These are phyloP conservation scores for Silurus asotus DNA, from an alignment of 2,113 vertebrate species.

Conservation along the genomic window DNA sequence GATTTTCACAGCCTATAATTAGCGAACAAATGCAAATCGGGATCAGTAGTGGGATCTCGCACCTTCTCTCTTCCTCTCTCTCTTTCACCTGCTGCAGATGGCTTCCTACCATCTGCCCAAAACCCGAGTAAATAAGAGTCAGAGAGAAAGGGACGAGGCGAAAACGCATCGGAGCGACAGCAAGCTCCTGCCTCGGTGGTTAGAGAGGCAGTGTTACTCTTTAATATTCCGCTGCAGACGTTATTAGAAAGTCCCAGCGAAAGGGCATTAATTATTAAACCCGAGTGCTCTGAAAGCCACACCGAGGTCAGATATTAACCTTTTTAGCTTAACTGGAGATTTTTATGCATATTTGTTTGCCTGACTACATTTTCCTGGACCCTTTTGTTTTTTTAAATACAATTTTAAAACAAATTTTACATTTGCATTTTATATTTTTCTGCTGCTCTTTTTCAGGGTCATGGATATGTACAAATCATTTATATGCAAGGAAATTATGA, in stretches of 20 bases:
- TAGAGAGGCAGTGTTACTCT: slow-evolving; percentile 2
- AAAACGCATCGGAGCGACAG: neutral
- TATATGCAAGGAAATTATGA: no score
- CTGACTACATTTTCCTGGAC: neutral
- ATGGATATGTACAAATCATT: no score
- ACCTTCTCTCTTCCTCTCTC: slow-evolving; percentile 10
- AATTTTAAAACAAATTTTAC: neutral
- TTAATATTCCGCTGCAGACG: slow-evolving; percentile 13
- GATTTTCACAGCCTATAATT: slow-evolving; percentile 7
- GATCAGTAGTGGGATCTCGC: slow-evolving; percentile 13
- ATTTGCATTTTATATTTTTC: neutral
- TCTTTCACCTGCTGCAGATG: slow-evolving; percentile 7
- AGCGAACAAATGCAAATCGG: slow-evolving; percentile 20
- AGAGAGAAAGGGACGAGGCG: neutral
- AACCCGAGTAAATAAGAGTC: neutral
- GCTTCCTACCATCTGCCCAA: neutral
- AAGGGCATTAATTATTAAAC: slow-evolving; percentile 39
- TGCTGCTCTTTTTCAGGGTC: neutral
- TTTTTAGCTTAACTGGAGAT: neutral
- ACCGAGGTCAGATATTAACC: slow-evolving; percentile 32
- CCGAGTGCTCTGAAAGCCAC: neutral
- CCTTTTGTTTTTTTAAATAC: neutral
- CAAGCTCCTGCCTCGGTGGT: neutral
- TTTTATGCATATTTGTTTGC: neutral
- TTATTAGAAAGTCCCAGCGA: slow-evolving; percentile 25